Evolutionary conservation across 1,140 invertebrate species (phyloP), one percentile per base, ranked within the genome.

Genomic region (Magallana ariakensis): DNA sequence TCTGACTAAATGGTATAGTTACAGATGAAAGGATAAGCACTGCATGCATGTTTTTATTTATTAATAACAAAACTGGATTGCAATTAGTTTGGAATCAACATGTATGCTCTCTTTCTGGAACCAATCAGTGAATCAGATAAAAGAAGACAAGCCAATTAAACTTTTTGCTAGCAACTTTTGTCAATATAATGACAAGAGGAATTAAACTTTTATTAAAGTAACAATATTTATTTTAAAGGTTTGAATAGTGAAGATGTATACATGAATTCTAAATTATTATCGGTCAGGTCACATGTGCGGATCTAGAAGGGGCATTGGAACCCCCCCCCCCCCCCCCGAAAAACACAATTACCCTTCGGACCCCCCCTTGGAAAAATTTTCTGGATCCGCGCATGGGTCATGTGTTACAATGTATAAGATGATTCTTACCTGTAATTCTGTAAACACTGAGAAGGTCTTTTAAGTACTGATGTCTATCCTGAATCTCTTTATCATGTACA

Each of bases 401-500:
- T n/a, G n/a, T n/a, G n/a, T n/a, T n/a, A n/a, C n/a, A n/a, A n/a
- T n/a, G n/a, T n/a, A n/a, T 46, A 2, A 46, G 33, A 46, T 46
- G 33, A 75, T 26, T 26, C 66, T 22, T 26, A 75, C 66, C 66
- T 33, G 26, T 75, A 19, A 75, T 13, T 22, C 66, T 22, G 22
- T 75, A 75, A 33, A 75, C 22, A 75, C 8, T 75, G 19, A 75
- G 66, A 11, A 75, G 15, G 22, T 75, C 22, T 75, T 75, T 6
- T 75, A 75, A 75, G 26, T 75, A 75, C 22, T 75, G 66, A 26
- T 26, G 66, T 75, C 66, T 75, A 19, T 75, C 66, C 4, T 1
- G 10, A 11, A 75, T 8, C 66, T 75, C 22, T 22, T 75, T 11
- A 75, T 26, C 26, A 13, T 26, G 6, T 4, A 26, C 33, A 46